phyloP scores from a whole-genome alignment of 2,797 vertebrate species.

The Myiothlypis chrysogaster region DNA sequence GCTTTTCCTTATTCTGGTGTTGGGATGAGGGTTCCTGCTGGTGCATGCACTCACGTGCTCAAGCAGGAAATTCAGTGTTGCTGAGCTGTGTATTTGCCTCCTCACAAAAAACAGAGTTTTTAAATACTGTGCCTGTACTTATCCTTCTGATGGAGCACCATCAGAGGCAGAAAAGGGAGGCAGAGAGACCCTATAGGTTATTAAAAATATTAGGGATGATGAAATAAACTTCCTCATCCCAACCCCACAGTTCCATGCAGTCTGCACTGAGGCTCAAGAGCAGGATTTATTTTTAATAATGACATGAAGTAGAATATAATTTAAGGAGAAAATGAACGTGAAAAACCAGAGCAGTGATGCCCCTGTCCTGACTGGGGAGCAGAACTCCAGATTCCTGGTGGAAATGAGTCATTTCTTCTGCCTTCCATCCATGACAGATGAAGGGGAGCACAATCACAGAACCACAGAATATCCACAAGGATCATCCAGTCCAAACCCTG shows the following conservation, averaged over 20 bases:
- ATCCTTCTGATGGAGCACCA: background rate
- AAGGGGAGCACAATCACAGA: background rate
- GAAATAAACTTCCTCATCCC: background rate
- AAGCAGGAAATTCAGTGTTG: background rate
- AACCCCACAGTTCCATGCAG: rapidly evolving
- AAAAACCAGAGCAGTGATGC: background rate
- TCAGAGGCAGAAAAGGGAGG: background rate
- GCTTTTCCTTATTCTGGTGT: background rate
- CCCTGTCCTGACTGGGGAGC: background rate
- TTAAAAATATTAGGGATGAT: background rate
- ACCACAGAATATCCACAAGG: background rate
- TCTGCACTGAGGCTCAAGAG: background rate
- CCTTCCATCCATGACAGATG: background rate
- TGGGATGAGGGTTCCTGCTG: background rate
- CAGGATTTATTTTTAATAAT: background rate
- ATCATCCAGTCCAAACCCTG: background rate
- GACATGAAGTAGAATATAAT: background rate
- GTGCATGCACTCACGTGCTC: rapidly evolving
- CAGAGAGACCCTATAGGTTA: rapidly evolving
- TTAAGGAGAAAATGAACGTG: background rate
- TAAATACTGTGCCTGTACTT: background rate
- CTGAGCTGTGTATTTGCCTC: background rate
- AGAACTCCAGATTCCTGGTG: background rate
- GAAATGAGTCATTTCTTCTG: background rate
- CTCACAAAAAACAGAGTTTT: background rate